These are phyloP conservation scores for Coracopsis vasa DNA, from an alignment of 2,113 vertebrate species.

Conservation along the genomic window DNA sequence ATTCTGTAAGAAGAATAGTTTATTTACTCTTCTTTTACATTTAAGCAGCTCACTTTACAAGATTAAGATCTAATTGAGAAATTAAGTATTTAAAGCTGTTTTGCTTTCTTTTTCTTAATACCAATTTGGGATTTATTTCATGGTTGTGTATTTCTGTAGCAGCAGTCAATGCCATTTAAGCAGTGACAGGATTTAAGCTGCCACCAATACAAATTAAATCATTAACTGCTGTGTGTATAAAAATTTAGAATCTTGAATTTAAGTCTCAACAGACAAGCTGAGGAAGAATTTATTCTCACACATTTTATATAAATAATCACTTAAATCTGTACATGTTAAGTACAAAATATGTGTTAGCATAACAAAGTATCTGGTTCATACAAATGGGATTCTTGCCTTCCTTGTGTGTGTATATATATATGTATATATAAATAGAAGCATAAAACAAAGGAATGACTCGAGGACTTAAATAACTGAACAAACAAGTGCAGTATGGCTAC, in stretches of 20 bases:
- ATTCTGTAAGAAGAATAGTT: neutral
- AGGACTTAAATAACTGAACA: neutral
- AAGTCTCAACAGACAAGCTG: neutral
- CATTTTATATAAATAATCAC: constrained; percentile 34
- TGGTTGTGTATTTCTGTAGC: neutral
- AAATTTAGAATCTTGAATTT: neutral
- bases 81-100: neutral
- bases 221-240: neutral
- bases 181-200: constrained; percentile 12
- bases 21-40: neutral
- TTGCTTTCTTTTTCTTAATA: neutral
- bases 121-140: neutral
- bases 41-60: neutral
- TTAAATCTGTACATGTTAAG: constrained; percentile 31
- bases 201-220: constrained; percentile 6
- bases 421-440: neutral
- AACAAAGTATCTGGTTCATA: neutral
- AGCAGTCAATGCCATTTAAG: neutral
- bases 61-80: neutral
- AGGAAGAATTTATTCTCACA: constrained; percentile 40
- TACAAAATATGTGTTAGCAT: neutral
- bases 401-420: neutral
- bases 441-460: neutral
- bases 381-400: neutral
- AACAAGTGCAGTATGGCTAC: neutral